A percentile compares a stretch with the other conserved stretches of the same genome.
phyloP scores from a whole-genome alignment of 2,797 vertebrate genomes.

The Bovichtus diacanthus region DNA sequence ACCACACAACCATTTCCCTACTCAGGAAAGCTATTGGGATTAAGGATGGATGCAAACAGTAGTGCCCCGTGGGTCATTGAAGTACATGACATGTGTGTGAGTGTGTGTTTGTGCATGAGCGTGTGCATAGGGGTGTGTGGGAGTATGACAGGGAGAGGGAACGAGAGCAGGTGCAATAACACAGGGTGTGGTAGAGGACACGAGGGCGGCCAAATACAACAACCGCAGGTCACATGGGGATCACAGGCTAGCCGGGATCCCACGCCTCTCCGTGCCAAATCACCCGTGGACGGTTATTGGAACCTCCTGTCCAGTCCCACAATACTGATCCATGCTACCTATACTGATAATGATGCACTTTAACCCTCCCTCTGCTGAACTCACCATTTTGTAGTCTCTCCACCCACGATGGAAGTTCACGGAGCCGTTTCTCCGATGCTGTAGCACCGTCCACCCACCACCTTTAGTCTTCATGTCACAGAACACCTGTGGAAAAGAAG shows the following conservation, averaged over 20 bases:
- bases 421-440: slow-evolving; percentile 86
- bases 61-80: slow-evolving; percentile 13
- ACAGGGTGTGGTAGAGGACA: slow-evolving; percentile 64
- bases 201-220: slow-evolving; percentile 70
- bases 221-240: slow-evolving; percentile 72
- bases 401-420: slow-evolving; percentile 87
- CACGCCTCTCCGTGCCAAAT: slow-evolving; percentile 64
- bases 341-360: not conserved
- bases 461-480: slow-evolving; percentile 90
- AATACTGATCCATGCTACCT: slow-evolving; percentile 11
- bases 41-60: slow-evolving; percentile 43
- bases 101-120: not conserved
- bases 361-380: slow-evolving; percentile 19
- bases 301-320: slow-evolving; percentile 62
- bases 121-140: slow-evolving; percentile 33
- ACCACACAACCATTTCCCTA: not conserved
- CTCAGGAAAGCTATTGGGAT: slow-evolving; percentile 26
- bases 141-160: slow-evolving; percentile 53
- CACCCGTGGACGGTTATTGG: slow-evolving; percentile 52
- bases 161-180: slow-evolving; percentile 81
- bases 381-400: slow-evolving; percentile 88
- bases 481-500: slow-evolving; percentile 79
- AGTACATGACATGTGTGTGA: slow-evolving; percentile 14
- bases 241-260: slow-evolving; percentile 65
- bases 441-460: slow-evolving; percentile 90